Conservation (phyloP, 2,888 invertebrate genomes). For the Catocala sponsa region DNA sequence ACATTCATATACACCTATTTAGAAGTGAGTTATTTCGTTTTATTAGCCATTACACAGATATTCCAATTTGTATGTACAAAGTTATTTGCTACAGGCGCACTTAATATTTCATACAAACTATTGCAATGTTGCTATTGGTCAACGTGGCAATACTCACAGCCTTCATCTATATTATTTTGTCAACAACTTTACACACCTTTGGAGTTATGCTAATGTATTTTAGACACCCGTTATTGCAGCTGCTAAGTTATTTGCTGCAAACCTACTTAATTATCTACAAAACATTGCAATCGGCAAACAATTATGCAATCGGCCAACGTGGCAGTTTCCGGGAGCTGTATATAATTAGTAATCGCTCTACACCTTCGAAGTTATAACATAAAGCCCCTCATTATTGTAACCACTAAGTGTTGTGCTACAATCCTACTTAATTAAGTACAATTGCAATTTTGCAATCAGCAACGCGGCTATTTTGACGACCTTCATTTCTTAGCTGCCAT, state of each 20-base stretch:
- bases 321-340: too few species aligned
- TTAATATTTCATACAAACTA: background rate
- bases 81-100: background rate
- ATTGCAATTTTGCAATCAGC: slow-evolving; percentile 11
- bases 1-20: background rate
- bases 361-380: too few species aligned
- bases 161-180: too few species aligned
- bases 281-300: too few species aligned
- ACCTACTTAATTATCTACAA: too few species aligned
- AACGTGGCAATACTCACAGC: background rate
- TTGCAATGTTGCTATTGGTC: slow-evolving; percentile 8
- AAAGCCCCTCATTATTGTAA: background rate
- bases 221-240: too few species aligned
- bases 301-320: too few species aligned
- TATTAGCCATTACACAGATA: slow-evolving; percentile 1
- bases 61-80: background rate
- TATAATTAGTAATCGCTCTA: too few species aligned
- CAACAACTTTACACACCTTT: too few species aligned
- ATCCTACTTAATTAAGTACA: background rate
- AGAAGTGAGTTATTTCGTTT: background rate
- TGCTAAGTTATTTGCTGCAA: too few species aligned
- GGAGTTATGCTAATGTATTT: too few species aligned
- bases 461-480: background rate
- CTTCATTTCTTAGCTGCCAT: background rate
- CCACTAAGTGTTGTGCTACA: background rate